Percentiles rank a stretch among this genome's conserved stretches.
Evolutionary conservation across 2,888 invertebrate genomes (phyloP).

Genomic region (Leptinotarsa haldemani): DNA sequence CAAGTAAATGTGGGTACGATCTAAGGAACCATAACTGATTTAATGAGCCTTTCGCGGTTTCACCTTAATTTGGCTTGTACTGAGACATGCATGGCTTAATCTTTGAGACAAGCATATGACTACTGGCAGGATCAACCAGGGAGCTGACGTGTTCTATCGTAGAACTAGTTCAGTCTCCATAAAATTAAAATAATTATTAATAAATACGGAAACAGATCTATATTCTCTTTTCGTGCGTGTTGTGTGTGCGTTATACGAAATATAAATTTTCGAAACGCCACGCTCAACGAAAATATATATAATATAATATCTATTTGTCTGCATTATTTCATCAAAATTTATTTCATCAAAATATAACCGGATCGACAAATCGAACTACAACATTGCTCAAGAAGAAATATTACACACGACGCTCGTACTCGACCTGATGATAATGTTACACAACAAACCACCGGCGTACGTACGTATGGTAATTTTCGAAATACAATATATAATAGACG

Average conservation of each 20-base stretch:
- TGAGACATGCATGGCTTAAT: constrained; percentile 74
- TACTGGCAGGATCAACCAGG: constrained; percentile 72
- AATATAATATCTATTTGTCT: background rate
- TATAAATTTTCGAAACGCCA: constrained; percentile 14
- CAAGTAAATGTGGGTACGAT: constrained; percentile 66
- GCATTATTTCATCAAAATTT: background rate
- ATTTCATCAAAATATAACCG: background rate
- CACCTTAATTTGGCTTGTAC: constrained; percentile 67
- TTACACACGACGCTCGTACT: too few relatives aligned
- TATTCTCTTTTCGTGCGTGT: constrained; percentile 8
- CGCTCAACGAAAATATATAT: constrained; percentile 10
- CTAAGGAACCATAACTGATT: constrained; percentile 68
- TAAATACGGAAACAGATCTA: background rate
- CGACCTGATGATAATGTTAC: too few relatives aligned
- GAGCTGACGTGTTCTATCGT: constrained; percentile 48
- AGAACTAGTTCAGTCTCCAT: constrained; percentile 13
- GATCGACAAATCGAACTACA: background rate
- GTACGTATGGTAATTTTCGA: background rate
- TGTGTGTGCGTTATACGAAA: constrained; percentile 4
- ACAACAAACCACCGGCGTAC: too few relatives aligned
- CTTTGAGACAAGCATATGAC: constrained; percentile 70
- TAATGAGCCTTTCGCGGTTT: constrained; percentile 67
- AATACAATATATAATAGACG: background rate
- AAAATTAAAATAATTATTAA: background rate
- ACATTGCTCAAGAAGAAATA: too few relatives aligned